Evolutionary conservation across 2,888 invertebrate species (phyloP).

Genomic region (Drosophila greeni): DNA sequence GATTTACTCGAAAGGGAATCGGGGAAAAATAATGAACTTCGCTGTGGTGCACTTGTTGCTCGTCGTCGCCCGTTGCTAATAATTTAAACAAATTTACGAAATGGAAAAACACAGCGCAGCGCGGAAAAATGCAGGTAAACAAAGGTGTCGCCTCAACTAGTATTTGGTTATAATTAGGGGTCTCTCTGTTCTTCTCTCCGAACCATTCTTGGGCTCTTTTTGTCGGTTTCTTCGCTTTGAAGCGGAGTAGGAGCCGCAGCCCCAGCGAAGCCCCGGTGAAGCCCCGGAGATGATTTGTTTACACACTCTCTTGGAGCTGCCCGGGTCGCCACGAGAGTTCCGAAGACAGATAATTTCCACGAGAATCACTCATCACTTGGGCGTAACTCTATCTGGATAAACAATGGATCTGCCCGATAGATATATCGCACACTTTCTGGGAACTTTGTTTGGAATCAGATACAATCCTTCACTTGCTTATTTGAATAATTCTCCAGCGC

Average conservation of each 20-base stretch:
- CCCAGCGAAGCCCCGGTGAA: slow-evolving; percentile 10
- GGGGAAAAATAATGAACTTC: slow-evolving; percentile 51
- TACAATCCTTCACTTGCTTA: slow-evolving; percentile 31
- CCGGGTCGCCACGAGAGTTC: slow-evolving; percentile 16
- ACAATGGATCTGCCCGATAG: slow-evolving; percentile 24
- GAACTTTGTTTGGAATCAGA: slow-evolving; percentile 24
- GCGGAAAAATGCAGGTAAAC: slow-evolving; percentile 32
- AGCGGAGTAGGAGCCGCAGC: slow-evolving; percentile 28
- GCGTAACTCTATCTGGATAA: slow-evolving; percentile 27
- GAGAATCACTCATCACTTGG: slow-evolving; percentile 25
- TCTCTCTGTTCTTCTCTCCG: slow-evolving; percentile 25
- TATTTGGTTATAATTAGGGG: slow-evolving; percentile 73
- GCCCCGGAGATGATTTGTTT: slow-evolving; percentile 37
- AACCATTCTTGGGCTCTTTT: neutral
- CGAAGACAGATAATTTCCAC: slow-evolving; percentile 12
- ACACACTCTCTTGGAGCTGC: slow-evolving; percentile 31
- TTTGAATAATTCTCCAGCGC: slow-evolving; percentile 26
- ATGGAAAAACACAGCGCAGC: slow-evolving; percentile 19
- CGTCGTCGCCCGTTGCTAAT: slow-evolving; percentile 53
- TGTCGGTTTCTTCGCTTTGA: slow-evolving; percentile 29
- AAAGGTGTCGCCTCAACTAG: slow-evolving; percentile 55
- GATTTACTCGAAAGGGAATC: slow-evolving; percentile 50
- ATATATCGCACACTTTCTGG: slow-evolving; percentile 15
- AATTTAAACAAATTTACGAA: slow-evolving; percentile 69
- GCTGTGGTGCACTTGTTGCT: slow-evolving; percentile 44